Percentiles rank a stretch among this genome's conserved stretches.
Conservation (phyloP, 2,888 invertebrate species). For the Colletes collaris region DNA sequence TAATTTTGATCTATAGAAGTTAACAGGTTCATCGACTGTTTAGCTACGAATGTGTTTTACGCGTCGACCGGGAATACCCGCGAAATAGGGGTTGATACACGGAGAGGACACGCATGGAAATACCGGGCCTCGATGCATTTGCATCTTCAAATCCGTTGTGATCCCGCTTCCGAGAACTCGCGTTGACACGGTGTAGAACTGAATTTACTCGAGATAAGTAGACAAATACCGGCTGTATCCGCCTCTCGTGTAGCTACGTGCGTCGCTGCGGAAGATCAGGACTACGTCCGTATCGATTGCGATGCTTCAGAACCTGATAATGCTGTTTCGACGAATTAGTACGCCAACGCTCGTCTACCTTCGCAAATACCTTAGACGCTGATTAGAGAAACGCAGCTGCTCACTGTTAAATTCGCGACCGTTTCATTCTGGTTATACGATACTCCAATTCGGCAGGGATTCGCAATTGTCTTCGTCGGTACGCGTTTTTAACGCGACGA, state of each 20-base stretch:
- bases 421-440: slow-evolving; percentile 18
- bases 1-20: too few species aligned
- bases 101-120: slow-evolving; percentile 49
- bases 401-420: slow-evolving; percentile 22
- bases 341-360: slow-evolving; percentile 40
- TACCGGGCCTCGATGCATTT: slow-evolving; percentile 53
- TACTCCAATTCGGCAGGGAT: not conserved
- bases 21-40: too few species aligned
- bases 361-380: slow-evolving; percentile 51
- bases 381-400: slow-evolving; percentile 55
- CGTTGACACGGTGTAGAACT: slow-evolving; percentile 67
- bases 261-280: slow-evolving; percentile 49
- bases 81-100: too few species aligned
- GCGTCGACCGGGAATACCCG: too few species aligned
- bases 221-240: slow-evolving; percentile 64
- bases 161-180: slow-evolving; percentile 54
- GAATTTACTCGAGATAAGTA: slow-evolving; percentile 70
- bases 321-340: slow-evolving; percentile 58
- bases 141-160: slow-evolving; percentile 70
- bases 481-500: too few species aligned
- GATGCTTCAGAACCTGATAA: slow-evolving; percentile 44
- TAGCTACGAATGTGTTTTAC: too few species aligned
- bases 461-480: too few species aligned
- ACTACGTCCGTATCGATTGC: slow-evolving; percentile 54
- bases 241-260: slow-evolving; percentile 49